Percentiles rank a stretch among this genome's conserved stretches.
Conservation (phyloP, 1,140 invertebrate genomes). For the Maniola jurtina region DNA sequence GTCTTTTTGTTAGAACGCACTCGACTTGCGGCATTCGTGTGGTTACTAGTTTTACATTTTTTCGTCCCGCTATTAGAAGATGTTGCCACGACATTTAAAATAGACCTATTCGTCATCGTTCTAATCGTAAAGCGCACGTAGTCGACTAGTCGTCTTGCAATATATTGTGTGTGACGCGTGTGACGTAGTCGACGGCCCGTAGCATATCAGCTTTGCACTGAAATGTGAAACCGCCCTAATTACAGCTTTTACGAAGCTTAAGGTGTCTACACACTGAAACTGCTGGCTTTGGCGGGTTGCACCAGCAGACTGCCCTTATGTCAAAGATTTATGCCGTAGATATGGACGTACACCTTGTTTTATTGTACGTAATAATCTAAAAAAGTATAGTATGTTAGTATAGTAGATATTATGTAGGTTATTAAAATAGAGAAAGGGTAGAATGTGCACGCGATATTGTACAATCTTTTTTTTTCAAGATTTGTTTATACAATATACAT, state of each 20-base stretch:
- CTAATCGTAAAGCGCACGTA: conserved; percentile 10
- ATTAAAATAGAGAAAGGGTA: too few species aligned
- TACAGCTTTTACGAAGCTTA: not conserved
- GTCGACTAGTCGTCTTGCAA: conserved; percentile 20
- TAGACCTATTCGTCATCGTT: conserved; percentile 21
- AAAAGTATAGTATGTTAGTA: too few species aligned
- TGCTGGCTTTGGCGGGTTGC: too few species aligned
- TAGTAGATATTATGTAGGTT: too few species aligned
- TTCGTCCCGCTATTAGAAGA: conserved; percentile 1
- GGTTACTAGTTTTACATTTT: not conserved
- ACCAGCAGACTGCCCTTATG: too few species aligned
- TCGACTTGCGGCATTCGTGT: not conserved
- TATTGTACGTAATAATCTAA: too few species aligned
- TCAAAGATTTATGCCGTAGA: too few species aligned
- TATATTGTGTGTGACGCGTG: conserved; percentile 15
- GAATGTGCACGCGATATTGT: too few species aligned
- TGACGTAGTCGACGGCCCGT: conserved; percentile 22
- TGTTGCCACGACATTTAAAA: conserved; percentile 21
- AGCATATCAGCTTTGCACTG: conserved; percentile 16
- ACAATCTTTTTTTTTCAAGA: too few species aligned
- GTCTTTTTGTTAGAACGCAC: not conserved
- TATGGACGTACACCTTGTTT: too few species aligned
- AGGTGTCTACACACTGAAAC: too few species aligned
- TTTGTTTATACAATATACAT: too few species aligned
- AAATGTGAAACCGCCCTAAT: conserved; percentile 1